Percentiles rank a stretch among this genome's conserved stretches.
phyloP scores from a whole-genome alignment of 2,888 invertebrate species.

The Eledona agricola region DNA sequence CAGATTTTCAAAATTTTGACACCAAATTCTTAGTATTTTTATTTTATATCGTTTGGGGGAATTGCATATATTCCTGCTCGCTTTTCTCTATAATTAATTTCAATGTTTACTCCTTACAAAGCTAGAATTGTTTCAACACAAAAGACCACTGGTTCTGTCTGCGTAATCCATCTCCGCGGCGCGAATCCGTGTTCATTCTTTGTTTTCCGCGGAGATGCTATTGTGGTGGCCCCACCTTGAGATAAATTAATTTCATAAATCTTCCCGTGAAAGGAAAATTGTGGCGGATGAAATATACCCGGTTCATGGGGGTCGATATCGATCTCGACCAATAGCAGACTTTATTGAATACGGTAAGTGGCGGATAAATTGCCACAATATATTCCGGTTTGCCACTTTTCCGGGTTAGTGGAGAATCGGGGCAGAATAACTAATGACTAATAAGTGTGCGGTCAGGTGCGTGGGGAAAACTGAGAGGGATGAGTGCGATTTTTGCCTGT shows the following conservation, averaged over 20 bases:
- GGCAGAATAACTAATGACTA: constrained; percentile 40
- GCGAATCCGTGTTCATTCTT: too few relatives aligned
- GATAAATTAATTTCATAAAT: constrained; percentile 31
- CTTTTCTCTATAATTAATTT: too few relatives aligned
- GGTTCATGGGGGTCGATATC: constrained; percentile 19
- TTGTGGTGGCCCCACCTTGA: too few relatives aligned
- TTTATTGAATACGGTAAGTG: constrained; percentile 36
- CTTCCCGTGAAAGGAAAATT: constrained; percentile 25
- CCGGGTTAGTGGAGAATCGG: constrained; percentile 38
- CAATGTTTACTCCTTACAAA: too few relatives aligned
- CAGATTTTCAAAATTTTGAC: too few relatives aligned
- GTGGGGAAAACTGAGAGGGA: constrained; percentile 49
- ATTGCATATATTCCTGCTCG: too few relatives aligned
- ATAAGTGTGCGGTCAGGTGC: constrained; percentile 21
- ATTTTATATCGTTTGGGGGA: too few relatives aligned
- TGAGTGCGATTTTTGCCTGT: constrained; percentile 51
- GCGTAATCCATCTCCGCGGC: too few relatives aligned
- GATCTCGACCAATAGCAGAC: constrained; percentile 31
- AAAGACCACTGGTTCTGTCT: too few relatives aligned
- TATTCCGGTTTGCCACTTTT: constrained; percentile 40
- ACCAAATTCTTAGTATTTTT: too few relatives aligned
- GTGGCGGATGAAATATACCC: constrained; percentile 20
- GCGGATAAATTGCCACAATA: constrained; percentile 32
- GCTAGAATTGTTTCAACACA: too few relatives aligned
- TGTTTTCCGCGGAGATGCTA: too few relatives aligned